Percentiles rank a stretch among this genome's conserved stretches.
These are phyloP conservation scores for Myodes glareolus DNA, from an alignment of 2,113 vertebrate genomes.

Conservation along the genomic window DNA sequence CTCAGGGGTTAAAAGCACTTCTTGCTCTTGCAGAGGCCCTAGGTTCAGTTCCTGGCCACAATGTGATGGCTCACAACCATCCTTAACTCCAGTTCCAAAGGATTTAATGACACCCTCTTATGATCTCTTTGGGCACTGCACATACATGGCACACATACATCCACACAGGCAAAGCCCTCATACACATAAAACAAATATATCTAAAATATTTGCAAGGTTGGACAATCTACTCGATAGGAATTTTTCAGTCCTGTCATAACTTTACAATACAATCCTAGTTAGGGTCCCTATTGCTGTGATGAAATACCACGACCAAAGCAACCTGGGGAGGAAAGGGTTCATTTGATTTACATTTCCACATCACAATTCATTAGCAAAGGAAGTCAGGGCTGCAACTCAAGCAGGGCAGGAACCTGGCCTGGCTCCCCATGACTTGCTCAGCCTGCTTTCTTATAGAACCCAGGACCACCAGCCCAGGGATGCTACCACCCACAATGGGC, in stretches of 20 bases:
- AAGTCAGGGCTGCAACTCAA: background rate
- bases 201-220: background rate
- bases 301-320: background rate
- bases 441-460: background rate
- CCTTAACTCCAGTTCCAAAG: background rate
- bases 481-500: background rate
- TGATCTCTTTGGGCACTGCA: background rate
- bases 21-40: background rate
- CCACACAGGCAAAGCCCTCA: background rate
- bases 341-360: background rate
- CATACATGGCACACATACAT: background rate
- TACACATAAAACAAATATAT: background rate
- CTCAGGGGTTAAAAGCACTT: background rate
- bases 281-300: background rate
- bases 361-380: background rate
- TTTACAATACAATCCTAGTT: background rate
- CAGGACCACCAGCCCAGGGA: background rate
- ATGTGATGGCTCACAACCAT: background rate
- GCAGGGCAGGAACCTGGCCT: background rate
- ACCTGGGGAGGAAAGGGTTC: background rate
- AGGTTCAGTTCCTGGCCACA: background rate
- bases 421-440: background rate
- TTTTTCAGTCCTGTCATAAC: background rate
- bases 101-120: background rate
- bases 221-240: background rate